A percentile compares a stretch with the other conserved stretches of the same genome.
These are phyloP conservation scores for Aleiodes alternator DNA, from an alignment of 2,888 invertebrate genomes.

Conservation along the genomic window DNA sequence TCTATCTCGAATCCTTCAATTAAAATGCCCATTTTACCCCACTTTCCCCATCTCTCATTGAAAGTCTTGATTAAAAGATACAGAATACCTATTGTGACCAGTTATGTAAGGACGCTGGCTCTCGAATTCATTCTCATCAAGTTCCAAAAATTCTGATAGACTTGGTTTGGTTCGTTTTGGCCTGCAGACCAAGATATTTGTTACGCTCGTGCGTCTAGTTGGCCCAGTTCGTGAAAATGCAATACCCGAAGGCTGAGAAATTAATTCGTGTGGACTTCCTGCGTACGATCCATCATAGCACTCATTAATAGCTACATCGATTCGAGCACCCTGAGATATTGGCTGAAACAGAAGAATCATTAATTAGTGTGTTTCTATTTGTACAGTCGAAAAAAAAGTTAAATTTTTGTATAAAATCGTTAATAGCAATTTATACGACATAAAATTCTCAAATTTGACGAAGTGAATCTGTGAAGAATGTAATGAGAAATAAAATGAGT, in stretches of 20 bases:
- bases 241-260: constrained; percentile 84
- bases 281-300: constrained; percentile 96
- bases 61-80: neutral
- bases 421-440: too few relatives aligned
- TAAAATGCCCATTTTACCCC: too few relatives aligned
- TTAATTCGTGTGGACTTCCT: constrained; percentile 93
- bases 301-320: constrained; percentile 97
- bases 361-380: neutral
- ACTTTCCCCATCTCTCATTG: neutral
- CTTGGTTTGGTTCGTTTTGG: constrained; percentile 83
- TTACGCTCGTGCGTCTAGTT: constrained; percentile 85
- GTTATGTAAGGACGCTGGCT: constrained; percentile 92
- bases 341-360: constrained; percentile 76
- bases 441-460: too few relatives aligned
- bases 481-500: too few relatives aligned
- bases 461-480: too few relatives aligned
- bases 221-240: constrained; percentile 85
- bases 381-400: too few relatives aligned
- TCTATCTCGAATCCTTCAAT: too few relatives aligned
- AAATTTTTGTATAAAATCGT: too few relatives aligned
- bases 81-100: constrained; percentile 86
- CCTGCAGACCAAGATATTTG: constrained; percentile 87
- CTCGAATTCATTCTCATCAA: constrained; percentile 90
- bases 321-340: constrained; percentile 87
- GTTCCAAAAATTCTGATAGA: constrained; percentile 91